phyloP scores from a whole-genome alignment of 2,113 vertebrate species.

The western clawed frog (Xenopus tropicalis) region DNA sequence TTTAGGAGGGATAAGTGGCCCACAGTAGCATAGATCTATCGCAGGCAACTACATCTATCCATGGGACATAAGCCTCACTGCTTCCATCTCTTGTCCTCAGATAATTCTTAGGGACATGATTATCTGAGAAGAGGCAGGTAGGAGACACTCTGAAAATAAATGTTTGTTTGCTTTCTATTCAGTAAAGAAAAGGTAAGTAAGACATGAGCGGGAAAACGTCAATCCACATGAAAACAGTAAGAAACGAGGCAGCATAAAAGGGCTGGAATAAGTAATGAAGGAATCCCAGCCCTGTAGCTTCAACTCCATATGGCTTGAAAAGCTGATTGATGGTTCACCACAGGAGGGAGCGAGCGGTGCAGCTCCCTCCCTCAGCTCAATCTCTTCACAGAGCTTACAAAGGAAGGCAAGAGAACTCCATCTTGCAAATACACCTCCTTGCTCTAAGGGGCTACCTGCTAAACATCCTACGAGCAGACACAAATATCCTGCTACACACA shows the following conservation, averaged over 20 bases:
- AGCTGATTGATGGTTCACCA: conserved; percentile 17
- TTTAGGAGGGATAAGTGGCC: too few species aligned
- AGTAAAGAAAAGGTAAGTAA: neutral
- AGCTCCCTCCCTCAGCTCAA: neutral
- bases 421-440: neutral
- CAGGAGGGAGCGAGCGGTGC: neutral
- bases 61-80: too few species aligned
- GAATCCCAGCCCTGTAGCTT: conserved; percentile 4
- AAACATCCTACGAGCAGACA: neutral
- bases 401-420: neutral
- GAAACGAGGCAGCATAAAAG: neutral
- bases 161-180: too few species aligned
- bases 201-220: neutral
- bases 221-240: neutral
- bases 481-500: too few species aligned
- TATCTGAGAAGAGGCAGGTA: too few species aligned
- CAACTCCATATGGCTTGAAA: conserved; percentile 15
- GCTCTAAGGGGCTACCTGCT: neutral
- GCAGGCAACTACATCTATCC: too few species aligned
- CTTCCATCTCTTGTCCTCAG: too few species aligned
- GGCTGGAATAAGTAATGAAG: conserved; percentile 3
- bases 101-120: too few species aligned
- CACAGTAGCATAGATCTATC: too few species aligned
- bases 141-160: too few species aligned
- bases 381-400: conserved; percentile 8